These are phyloP conservation scores for Ploceus nigricollis DNA, from an alignment of 2,113 vertebrate genomes.

Conservation along the genomic window DNA sequence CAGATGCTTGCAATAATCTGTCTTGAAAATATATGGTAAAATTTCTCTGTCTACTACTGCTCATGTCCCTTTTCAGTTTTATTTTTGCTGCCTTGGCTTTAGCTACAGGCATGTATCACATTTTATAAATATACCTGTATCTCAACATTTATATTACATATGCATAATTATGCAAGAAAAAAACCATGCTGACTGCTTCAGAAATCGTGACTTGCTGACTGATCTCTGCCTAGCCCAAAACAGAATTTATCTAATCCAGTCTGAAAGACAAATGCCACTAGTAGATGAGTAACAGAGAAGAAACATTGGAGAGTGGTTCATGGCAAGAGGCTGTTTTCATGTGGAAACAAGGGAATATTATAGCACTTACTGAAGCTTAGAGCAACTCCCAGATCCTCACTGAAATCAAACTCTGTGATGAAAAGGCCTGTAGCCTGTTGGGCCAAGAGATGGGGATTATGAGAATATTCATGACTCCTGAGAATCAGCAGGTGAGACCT, in stretches of 20 bases:
- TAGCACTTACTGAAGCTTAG: slow-evolving; percentile 57
- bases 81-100: background rate
- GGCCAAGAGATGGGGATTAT: slow-evolving; percentile 80
- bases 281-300: slow-evolving; percentile 3
- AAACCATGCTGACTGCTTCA: background rate
- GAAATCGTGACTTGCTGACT: background rate
- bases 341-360: slow-evolving; percentile 70
- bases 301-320: slow-evolving; percentile 14
- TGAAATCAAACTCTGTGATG: slow-evolving; percentile 57
- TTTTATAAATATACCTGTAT: background rate
- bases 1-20: background rate
- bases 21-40: background rate
- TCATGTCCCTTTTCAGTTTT: background rate
- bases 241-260: slow-evolving; percentile 24
- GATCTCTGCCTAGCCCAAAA: background rate
- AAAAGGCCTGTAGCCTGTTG: slow-evolving; percentile 72
- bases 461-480: slow-evolving; percentile 88
- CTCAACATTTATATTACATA: background rate
- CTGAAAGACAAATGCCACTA: slow-evolving; percentile 41
- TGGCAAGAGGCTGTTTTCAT: slow-evolving; percentile 65
- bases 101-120: background rate
- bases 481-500: slow-evolving; percentile 90
- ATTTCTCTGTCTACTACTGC: background rate
- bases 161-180: background rate
- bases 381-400: slow-evolving; percentile 61